These are phyloP conservation scores for Ctenopoma multispine DNA, from an alignment of 2,797 vertebrate species.

Conservation along the genomic window DNA sequence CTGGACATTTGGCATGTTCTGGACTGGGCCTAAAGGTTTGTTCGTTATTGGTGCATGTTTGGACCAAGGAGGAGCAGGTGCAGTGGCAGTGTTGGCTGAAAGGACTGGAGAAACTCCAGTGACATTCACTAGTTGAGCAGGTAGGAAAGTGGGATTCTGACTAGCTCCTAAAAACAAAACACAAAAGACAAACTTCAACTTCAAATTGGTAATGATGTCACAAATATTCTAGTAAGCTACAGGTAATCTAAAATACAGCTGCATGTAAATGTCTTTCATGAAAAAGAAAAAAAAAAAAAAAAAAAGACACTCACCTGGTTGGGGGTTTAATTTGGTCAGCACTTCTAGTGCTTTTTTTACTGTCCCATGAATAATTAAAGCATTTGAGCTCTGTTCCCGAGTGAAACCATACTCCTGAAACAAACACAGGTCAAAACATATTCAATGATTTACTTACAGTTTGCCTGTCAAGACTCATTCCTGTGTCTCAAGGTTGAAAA, in stretches of 20 bases:
- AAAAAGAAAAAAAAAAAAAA: not conserved
- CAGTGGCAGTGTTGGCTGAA: conserved; percentile 43
- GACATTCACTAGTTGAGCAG: conserved; percentile 43
- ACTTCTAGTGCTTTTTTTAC: conserved; percentile 77
- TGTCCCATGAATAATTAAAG: conserved; percentile 83
- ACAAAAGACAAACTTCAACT: conserved; percentile 22
- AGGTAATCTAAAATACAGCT: not conserved
- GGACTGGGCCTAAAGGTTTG: conserved; percentile 41
- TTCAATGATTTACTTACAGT: not conserved
- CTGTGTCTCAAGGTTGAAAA: not conserved
- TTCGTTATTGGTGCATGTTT: conserved; percentile 4
- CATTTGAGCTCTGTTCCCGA: conserved; percentile 82
- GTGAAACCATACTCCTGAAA: conserved; percentile 80
- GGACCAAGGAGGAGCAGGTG: conserved; percentile 8
- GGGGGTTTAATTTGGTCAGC: conserved; percentile 69
- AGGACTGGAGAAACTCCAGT: conserved; percentile 62
- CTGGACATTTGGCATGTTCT: conserved; percentile 30
- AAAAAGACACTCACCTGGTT: conserved; percentile 53
- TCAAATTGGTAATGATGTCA: not conserved
- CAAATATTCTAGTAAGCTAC: not conserved
- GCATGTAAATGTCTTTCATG: not conserved
- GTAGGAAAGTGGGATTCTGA: conserved; percentile 1
- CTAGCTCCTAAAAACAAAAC: conserved; percentile 47
- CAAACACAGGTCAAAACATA: conserved; percentile 2
- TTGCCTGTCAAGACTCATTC: too few relatives aligned